Evolutionary conservation across 2,888 invertebrate genomes (phyloP), one percentile per base, ranked within the genome.

Genomic region (Eueremaeus valkanovi): DNA sequence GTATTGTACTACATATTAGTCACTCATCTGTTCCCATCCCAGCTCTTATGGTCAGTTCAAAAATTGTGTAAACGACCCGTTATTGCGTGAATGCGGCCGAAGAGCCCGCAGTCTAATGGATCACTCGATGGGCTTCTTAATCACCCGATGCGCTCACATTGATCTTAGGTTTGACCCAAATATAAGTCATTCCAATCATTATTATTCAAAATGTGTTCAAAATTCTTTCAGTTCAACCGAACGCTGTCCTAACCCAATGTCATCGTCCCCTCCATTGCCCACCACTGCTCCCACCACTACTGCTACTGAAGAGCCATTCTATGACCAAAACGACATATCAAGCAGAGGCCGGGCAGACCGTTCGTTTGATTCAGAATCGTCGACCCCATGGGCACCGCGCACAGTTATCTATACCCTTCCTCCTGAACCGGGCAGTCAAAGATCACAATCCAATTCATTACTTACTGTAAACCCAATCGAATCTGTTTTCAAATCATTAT

Each of bases 11-110:
- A n/a, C n/a, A n/a, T n/a, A n/a, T n/a, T n/a, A n/a, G n/a, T n/a
- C n/a, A n/a, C n/a, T 40, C 33, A 24, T 29, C 11, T 27, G 3
- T 70, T 73, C 21, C 1, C 29, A 51, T 68, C n/a, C 66, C 18
- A 79, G 79, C 55, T 77, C 78, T n/a, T 79, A 79, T 51, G 77
- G 78, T 16, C 78, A 80, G 45, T 79, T 80, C 77, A 78, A 78
- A 61, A 74, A 78, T 24, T 79, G 80, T 36, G 78, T 78, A 0
- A 78, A 78, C 66, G 78, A 78, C 13, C 79, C 79, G 11, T 63
- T 80, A 33, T 66, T 79, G 24, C 63, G 77, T 55, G 77, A 79
- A 33, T 79, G 80, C 72, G 79, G 80, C 11, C 75, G 75, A 66
- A 79, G 77, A 58, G 79, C 78, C 3, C 76, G 78, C 11, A 76